Evolutionary conservation across 2,888 invertebrate genomes (phyloP).

Genomic region (Catocala fraxini): DNA sequence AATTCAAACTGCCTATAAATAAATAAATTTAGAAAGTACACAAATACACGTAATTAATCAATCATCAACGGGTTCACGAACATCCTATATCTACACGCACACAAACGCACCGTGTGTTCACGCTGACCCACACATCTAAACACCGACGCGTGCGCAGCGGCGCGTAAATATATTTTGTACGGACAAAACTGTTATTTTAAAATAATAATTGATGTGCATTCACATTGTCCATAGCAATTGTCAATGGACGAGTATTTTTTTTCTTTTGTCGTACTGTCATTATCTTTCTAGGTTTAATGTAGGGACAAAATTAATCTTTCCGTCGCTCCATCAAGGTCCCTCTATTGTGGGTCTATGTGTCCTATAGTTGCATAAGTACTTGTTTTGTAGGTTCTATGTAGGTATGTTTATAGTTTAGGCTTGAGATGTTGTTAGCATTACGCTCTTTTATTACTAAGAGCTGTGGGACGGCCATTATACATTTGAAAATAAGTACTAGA

Average conservation of each 20-base stretch:
- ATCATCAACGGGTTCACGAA: constrained; percentile 68
- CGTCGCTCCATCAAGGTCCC: constrained; percentile 17
- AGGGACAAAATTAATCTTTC: constrained; percentile 42
- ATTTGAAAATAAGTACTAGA: too few relatives aligned
- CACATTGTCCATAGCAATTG: constrained; percentile 71
- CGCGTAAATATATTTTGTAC: constrained; percentile 85
- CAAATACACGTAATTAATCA: constrained; percentile 71
- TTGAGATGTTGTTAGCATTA: too few relatives aligned
- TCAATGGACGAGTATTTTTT: constrained; percentile 71
- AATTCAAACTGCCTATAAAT: constrained; percentile 56
- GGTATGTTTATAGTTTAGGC: too few relatives aligned
- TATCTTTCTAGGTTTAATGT: constrained; percentile 58
- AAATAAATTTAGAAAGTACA: constrained; percentile 69
- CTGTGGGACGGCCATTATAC: too few relatives aligned
- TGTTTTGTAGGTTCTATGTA: background rate
- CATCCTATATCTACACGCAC: constrained; percentile 73
- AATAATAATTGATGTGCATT: constrained; percentile 84
- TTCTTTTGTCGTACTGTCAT: constrained; percentile 70
- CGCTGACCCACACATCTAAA: constrained; percentile 39
- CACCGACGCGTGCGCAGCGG: constrained; percentile 63
- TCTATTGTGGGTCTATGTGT: constrained; percentile 11
- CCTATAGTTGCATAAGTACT: constrained; percentile 4
- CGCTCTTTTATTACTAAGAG: too few relatives aligned
- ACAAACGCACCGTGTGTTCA: constrained; percentile 27
- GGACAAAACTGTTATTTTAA: constrained; percentile 87